Evolutionary conservation across 2,113 vertebrate genomes (phyloP).

Genomic region (Parus major): DNA sequence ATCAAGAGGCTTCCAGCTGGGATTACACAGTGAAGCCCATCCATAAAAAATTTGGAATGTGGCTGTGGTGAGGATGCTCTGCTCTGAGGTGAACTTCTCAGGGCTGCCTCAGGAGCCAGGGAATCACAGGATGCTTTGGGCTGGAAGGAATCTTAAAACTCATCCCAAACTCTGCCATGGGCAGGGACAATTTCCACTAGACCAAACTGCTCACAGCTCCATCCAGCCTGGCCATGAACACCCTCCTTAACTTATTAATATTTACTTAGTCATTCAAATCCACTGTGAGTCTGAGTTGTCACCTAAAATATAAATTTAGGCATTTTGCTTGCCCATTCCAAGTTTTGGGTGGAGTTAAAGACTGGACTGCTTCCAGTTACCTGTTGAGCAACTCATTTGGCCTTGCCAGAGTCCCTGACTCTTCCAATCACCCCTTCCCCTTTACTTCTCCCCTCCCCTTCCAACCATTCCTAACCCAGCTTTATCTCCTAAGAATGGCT

Average conservation of each 20-base stretch:
- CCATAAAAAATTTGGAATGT: background rate
- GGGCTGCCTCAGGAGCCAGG: background rate
- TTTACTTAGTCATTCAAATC: background rate
- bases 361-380: slow-evolving; percentile 20
- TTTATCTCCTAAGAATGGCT: slow-evolving; percentile 66
- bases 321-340: background rate
- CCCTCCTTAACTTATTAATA: background rate
- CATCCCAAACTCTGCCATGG: background rate
- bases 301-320: background rate
- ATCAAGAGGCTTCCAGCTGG: background rate
- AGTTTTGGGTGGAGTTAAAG: background rate
- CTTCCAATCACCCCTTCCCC: background rate
- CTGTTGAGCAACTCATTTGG: background rate
- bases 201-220: background rate
- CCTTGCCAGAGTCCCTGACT: background rate
- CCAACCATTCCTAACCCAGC: background rate
- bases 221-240: background rate
- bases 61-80: background rate
- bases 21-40: background rate
- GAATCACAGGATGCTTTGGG: background rate
- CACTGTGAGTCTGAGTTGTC: background rate
- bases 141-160: background rate
- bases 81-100: background rate
- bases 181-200: background rate
- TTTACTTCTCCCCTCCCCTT: background rate